Percentiles rank a stretch among this genome's conserved stretches.
Evolutionary conservation across 35 echinoderm and acorn worm genomes (phyloP).

Genomic region (Anneissia japonica): DNA sequence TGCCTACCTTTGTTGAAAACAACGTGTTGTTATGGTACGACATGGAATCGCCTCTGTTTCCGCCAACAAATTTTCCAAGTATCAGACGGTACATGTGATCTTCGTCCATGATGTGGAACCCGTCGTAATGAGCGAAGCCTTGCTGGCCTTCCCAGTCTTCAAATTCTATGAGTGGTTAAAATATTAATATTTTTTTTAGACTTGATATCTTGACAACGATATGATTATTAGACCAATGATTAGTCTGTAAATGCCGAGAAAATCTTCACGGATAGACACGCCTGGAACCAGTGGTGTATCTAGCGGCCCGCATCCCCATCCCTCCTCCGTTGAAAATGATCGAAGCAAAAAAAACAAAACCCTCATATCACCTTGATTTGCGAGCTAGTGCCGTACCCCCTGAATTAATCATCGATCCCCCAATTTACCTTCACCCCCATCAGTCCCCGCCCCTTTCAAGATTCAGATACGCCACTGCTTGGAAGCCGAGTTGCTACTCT

Average conservation of each 20-base stretch:
- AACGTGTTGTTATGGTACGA: conserved; percentile 72
- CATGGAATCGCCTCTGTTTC: conserved; percentile 69
- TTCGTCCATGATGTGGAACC: conserved; percentile 51
- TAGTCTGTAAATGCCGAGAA: neutral
- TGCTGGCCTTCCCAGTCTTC: conserved; percentile 68
- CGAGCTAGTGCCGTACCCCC: too few relatives aligned
- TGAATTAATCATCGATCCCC: too few relatives aligned
- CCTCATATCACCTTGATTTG: too few relatives aligned
- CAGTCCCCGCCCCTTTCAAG: too few relatives aligned
- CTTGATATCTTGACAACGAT: neutral
- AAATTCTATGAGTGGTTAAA: conserved; percentile 47
- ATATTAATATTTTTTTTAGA: neutral
- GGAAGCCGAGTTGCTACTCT: too few relatives aligned
- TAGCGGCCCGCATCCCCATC: neutral
- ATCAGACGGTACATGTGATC: conserved; percentile 42
- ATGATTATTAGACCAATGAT: neutral
- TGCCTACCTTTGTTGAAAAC: conserved; percentile 65
- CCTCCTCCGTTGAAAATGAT: neutral
- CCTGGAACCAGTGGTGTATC: neutral
- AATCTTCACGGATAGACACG: neutral
- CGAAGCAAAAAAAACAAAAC: too few relatives aligned
- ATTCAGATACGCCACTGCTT: too few relatives aligned
- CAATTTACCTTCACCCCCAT: too few relatives aligned
- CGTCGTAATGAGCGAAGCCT: conserved; percentile 64
- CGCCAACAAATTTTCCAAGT: conserved; percentile 57